A percentile compares a stretch with the other conserved stretches of the same genome.
Conservation (phyloP, 2,888 invertebrate species). For the Erynnis tages region DNA sequence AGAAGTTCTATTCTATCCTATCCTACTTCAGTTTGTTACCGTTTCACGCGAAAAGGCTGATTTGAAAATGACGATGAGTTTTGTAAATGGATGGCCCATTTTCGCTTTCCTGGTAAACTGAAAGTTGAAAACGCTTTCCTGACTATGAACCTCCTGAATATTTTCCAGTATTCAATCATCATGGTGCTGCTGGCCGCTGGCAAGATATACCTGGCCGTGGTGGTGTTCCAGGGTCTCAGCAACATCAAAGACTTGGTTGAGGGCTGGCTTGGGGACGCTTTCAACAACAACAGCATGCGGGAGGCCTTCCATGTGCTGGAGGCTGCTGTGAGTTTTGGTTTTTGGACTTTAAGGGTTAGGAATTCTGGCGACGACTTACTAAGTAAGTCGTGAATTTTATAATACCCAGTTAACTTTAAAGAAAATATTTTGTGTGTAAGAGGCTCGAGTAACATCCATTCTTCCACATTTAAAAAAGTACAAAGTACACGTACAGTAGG, state of each 20-base stretch:
- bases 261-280: slow-evolving; percentile 50
- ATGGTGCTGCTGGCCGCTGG: slow-evolving; percentile 50
- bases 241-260: slow-evolving; percentile 37
- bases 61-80: too few species aligned
- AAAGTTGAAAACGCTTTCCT: too few species aligned
- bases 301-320: slow-evolving; percentile 48
- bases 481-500: too few species aligned
- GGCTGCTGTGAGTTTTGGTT: slow-evolving; percentile 44
- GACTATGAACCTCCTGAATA: not conserved
- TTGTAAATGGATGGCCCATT: too few species aligned
- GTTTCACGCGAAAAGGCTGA: too few species aligned
- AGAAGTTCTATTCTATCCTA: too few species aligned
- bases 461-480: too few species aligned
- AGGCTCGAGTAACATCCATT: too few species aligned
- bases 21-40: too few species aligned
- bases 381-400: not conserved
- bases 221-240: slow-evolving; percentile 45
- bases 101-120: too few species aligned
- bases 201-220: slow-evolving; percentile 53
- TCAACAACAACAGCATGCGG: slow-evolving; percentile 35
- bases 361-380: not conserved
- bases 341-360: not conserved
- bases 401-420: too few species aligned
- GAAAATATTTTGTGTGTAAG: too few species aligned
- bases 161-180: slow-evolving; percentile 55